Conservation (phyloP, 30 jellyfish, hydroid and myxozoan genomes). For the Rhopilema esculentum region DNA sequence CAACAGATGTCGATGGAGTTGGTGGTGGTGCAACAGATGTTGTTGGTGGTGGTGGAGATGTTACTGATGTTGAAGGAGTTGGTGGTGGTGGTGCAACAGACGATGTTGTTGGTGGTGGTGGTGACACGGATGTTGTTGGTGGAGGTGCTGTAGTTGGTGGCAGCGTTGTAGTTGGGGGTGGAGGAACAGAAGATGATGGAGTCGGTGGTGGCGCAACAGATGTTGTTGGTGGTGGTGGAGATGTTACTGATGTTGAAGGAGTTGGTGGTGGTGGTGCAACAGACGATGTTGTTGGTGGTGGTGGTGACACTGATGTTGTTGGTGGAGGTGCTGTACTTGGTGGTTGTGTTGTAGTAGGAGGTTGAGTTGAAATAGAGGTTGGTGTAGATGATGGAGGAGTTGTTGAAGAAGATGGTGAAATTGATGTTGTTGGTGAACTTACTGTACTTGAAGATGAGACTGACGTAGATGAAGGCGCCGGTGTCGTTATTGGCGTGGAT, state of each 20-base stretch:
- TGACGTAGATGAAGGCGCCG: constrained; percentile 10
- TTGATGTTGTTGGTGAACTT: constrained; percentile 10
- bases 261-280: constrained; percentile 29
- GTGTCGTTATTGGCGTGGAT: constrained; percentile 14
- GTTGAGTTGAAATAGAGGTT: constrained; percentile 3
- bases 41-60: constrained; percentile 31
- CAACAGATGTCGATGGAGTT: not conserved
- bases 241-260: constrained; percentile 6
- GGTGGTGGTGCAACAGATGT: constrained; percentile 36
- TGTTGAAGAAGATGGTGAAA: not conserved
- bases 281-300: not conserved
- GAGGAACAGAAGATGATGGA: constrained; percentile 12
- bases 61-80: constrained; percentile 17
- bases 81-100: constrained; percentile 43
- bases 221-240: constrained; percentile 49
- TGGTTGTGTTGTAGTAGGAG: constrained; percentile 14
- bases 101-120: constrained; percentile 7
- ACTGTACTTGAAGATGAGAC: constrained; percentile 1
- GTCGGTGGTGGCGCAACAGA: constrained; percentile 5
- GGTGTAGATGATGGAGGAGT: constrained; percentile 14
- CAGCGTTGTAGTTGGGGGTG: constrained; percentile 21
- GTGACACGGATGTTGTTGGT: not conserved
- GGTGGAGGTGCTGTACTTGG: constrained; percentile 26
- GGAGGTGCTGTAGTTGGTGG: constrained; percentile 2
- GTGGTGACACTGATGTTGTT: constrained; percentile 17